A percentile compares a stretch with the other conserved stretches of the same genome.
Conservation (phyloP, 2,113 vertebrate species). For the Rutilus rutilus region DNA sequence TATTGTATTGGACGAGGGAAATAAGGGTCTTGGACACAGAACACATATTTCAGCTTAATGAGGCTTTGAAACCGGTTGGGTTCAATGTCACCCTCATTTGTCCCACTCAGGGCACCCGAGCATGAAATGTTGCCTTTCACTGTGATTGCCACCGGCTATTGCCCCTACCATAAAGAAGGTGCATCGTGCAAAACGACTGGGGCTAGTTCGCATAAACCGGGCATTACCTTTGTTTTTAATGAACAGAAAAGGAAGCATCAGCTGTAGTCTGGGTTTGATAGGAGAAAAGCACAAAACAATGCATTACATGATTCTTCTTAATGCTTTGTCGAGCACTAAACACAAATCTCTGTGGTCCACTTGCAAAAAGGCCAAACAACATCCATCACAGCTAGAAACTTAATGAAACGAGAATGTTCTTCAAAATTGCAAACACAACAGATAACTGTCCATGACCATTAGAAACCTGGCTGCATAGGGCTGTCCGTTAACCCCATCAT, state of each 20-base stretch:
- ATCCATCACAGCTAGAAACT: constrained; percentile 14
- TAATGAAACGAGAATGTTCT: constrained; percentile 20
- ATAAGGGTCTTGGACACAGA: constrained; percentile 17
- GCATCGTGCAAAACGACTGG: background rate
- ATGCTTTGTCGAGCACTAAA: background rate
- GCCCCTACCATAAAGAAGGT: constrained; percentile 3
- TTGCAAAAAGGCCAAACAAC: background rate
- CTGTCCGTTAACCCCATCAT: background rate
- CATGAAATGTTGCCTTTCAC: constrained; percentile 35
- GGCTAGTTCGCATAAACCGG: background rate
- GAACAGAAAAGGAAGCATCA: background rate
- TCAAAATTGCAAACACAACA: constrained; percentile 21
- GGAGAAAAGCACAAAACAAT: background rate
- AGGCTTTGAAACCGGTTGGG: constrained; percentile 29
- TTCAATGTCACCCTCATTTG: constrained; percentile 51
- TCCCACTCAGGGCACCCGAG: constrained; percentile 37
- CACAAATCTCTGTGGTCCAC: constrained; percentile 11
- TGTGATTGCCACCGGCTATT: constrained; percentile 8
- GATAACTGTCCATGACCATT: background rate
- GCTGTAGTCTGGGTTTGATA: background rate
- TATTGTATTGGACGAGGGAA: background rate
- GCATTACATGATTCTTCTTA: background rate
- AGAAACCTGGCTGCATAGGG: background rate
- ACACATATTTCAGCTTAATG: constrained; percentile 33
- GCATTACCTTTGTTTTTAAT: background rate